Percentiles rank a stretch among this genome's conserved stretches.
phyloP scores from a whole-genome alignment of 2,113 vertebrate genomes.

The Tamias sibiricus region DNA sequence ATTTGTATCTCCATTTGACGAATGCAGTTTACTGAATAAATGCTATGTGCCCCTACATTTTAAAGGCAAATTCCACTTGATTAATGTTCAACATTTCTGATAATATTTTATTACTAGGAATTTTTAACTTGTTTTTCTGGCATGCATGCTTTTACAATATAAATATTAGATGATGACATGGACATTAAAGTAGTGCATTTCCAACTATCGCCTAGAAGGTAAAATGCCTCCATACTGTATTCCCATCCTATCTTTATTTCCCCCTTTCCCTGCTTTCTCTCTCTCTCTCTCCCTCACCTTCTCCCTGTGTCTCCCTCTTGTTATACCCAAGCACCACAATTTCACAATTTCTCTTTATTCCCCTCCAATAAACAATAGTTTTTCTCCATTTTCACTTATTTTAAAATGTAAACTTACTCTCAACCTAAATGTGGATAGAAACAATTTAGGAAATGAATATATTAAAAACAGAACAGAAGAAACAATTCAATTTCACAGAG shows the following conservation, averaged over 20 bases:
- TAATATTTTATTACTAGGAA: background rate
- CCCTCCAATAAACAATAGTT: background rate
- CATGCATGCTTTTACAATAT: background rate
- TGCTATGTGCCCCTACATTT: background rate
- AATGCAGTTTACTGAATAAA: background rate
- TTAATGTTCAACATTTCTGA: background rate
- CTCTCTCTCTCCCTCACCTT: background rate
- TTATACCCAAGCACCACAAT: background rate
- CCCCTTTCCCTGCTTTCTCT: no score
- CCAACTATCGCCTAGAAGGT: background rate
- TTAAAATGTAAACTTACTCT: background rate
- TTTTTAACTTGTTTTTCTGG: background rate
- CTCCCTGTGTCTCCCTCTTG: background rate
- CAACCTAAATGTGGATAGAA: slow-evolving; percentile 24
- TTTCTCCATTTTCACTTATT: background rate
- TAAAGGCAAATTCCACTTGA: background rate
- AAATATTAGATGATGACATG: background rate
- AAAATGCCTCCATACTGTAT: background rate
- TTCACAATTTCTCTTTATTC: background rate
- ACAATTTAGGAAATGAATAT: background rate
- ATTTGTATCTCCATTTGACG: background rate
- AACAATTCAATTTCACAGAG: background rate
- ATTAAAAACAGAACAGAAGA: background rate
- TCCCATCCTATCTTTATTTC: background rate
- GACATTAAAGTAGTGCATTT: background rate